A percentile compares a stretch with the other conserved stretches of the same genome.
phyloP scores from a whole-genome alignment of 2,113 vertebrate genomes.

The Chionodraco myersi region DNA sequence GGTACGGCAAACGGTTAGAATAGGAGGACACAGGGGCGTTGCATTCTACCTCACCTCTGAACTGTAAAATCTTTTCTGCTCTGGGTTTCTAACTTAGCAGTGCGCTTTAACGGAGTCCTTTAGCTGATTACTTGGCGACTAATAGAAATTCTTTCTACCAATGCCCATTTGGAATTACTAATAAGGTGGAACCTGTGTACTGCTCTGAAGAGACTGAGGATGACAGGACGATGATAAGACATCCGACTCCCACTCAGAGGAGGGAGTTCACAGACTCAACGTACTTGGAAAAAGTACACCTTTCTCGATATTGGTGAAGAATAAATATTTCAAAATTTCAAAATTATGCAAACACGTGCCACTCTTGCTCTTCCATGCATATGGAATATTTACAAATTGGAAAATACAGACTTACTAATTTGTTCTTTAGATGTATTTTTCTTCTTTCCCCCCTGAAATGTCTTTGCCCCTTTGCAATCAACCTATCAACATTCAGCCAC shows the following conservation, averaged over 20 bases:
- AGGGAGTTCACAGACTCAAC: conserved; percentile 76
- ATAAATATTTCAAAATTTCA: conserved; percentile 99
- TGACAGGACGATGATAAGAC: conserved; percentile 50
- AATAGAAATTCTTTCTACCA: conserved; percentile 40
- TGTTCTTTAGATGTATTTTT: conserved; percentile 76
- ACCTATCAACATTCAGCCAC: conserved; percentile 87
- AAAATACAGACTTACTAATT: conserved; percentile 95
- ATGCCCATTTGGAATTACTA: conserved; percentile 54
- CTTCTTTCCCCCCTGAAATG: conserved; percentile 77
- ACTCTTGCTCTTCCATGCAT: conserved; percentile 98
- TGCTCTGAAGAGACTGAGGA: conserved; percentile 53
- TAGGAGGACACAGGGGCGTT: conserved; percentile 53
- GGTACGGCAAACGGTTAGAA: conserved; percentile 65
- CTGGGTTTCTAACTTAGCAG: conserved; percentile 30
- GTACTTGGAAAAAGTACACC: conserved; percentile 94
- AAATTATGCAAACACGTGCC: conserved; percentile 99
- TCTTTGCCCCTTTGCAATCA: conserved; percentile 84
- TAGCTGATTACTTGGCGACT: conserved; percentile 51
- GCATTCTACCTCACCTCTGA: conserved; percentile 53
- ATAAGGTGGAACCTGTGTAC: conserved; percentile 50
- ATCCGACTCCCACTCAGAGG: conserved; percentile 74
- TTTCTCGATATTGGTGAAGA: conserved; percentile 94
- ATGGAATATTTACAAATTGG: conserved; percentile 99
- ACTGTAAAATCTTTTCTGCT: conserved; percentile 37
- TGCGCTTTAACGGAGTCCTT: conserved; percentile 53